Conservation (phyloP, 1,140 invertebrate species). For the Aleiodes sp. region DNA sequence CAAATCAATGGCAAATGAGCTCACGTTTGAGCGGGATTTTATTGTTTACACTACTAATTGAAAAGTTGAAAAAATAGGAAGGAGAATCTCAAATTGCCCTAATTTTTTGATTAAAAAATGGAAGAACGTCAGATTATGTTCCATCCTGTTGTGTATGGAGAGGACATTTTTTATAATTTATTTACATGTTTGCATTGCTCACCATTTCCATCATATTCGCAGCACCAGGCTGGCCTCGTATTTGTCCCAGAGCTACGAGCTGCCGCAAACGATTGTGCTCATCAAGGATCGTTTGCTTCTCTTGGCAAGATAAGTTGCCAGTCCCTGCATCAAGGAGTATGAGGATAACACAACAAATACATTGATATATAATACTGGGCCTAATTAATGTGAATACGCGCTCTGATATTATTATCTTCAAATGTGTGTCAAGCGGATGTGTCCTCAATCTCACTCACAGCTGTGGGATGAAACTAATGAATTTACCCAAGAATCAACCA, state of each 20-base stretch:
- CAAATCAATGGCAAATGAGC: too few relatives aligned
- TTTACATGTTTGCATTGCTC: conserved; percentile 39
- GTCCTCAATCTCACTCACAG: conserved; percentile 17
- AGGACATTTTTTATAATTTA: too few relatives aligned
- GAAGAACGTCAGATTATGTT: too few relatives aligned
- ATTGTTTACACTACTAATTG: too few relatives aligned
- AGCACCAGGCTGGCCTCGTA: conserved; percentile 78
- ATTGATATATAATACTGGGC: background rate
- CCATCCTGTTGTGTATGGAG: too few relatives aligned
- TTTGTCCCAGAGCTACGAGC: conserved; percentile 79
- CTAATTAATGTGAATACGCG: background rate
- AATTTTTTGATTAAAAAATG: too few relatives aligned
- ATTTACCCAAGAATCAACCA: conserved; percentile 25
- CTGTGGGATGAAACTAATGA: conserved; percentile 16
- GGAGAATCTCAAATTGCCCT: too few relatives aligned
- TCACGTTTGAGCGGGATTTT: too few relatives aligned
- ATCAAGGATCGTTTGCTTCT: conserved; percentile 79
- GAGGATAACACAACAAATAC: background rate
- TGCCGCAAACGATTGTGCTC: conserved; percentile 82
- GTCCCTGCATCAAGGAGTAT: conserved; percentile 63
- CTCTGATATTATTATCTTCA: background rate
- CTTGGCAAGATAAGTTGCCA: conserved; percentile 74
- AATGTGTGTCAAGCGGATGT: conserved; percentile 2
- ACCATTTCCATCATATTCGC: conserved; percentile 87
- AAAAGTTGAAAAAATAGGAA: too few relatives aligned